phyloP scores from a whole-genome alignment of 1,140 invertebrate genomes.

The Brachionus plicatilis region DNA sequence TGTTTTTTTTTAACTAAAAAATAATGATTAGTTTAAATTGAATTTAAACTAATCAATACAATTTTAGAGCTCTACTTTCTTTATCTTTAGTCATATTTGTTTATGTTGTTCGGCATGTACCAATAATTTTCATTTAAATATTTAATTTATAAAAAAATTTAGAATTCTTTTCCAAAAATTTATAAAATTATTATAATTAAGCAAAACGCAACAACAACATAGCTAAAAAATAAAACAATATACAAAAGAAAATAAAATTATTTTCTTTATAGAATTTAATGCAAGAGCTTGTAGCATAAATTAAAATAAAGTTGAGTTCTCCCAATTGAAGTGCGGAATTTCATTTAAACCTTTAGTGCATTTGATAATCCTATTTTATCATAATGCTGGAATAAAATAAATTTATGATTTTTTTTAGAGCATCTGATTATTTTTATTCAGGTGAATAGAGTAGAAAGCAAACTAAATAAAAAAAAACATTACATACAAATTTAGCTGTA shows the following conservation, averaged over 20 bases:
- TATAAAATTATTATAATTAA: not conserved
- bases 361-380: not conserved
- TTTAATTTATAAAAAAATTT: not conserved
- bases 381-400: not conserved
- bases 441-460: not conserved
- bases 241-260: not conserved
- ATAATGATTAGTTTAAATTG: too few relatives aligned
- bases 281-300: not conserved
- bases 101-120: not conserved
- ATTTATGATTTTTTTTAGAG: not conserved
- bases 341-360: not conserved
- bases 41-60: not conserved
- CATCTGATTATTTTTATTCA: not conserved
- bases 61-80: not conserved
- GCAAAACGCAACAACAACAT: not conserved
- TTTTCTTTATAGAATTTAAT: not conserved
- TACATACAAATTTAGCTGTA: slow-evolving; percentile 25
- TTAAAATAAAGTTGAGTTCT: slow-evolving; percentile 13
- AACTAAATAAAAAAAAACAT: not conserved
- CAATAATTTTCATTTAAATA: not conserved
- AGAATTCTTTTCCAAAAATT: not conserved
- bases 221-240: not conserved
- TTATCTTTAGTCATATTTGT: not conserved
- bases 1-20: not conserved
- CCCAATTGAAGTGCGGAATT: not conserved